A percentile compares a stretch with the other conserved stretches of the same genome.
These are phyloP conservation scores for Empidonax alnorum DNA, from an alignment of 2,113 vertebrate genomes.

Conservation along the genomic window DNA sequence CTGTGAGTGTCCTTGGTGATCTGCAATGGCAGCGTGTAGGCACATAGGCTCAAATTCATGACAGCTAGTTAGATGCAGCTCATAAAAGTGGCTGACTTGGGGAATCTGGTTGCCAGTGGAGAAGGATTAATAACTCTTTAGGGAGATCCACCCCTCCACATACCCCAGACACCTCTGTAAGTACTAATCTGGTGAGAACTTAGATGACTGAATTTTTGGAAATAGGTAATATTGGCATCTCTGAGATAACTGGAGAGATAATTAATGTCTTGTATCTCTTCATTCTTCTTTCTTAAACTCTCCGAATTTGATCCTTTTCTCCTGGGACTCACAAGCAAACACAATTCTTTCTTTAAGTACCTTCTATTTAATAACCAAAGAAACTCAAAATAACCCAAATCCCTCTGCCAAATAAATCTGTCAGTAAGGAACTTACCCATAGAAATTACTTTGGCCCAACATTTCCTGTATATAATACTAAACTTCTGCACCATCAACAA, in stretches of 20 bases:
- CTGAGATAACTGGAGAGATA: background rate
- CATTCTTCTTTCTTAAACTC: background rate
- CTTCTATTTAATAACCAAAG: background rate
- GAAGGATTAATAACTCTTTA: background rate
- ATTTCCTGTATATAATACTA: background rate
- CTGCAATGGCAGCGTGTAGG: background rate
- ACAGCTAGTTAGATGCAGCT: background rate
- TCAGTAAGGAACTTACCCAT: background rate
- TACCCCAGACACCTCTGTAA: background rate
- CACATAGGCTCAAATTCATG: background rate
- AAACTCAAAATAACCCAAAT: background rate
- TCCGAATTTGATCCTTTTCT: background rate
- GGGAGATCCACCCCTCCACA: background rate
- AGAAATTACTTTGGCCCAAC: background rate
- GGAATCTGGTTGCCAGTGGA: accelerated
- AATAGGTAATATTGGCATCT: background rate
- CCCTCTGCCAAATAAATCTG: conserved; percentile 15
- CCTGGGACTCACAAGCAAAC: background rate
- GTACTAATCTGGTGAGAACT: background rate
- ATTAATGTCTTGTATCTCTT: background rate
- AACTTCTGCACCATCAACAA: background rate
- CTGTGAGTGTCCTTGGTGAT: accelerated
- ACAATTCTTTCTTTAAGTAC: background rate
- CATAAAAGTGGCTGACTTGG: background rate
- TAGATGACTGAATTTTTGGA: background rate